phyloP scores from a whole-genome alignment of 2,888 invertebrate species.

The Drosophila ezoana region DNA sequence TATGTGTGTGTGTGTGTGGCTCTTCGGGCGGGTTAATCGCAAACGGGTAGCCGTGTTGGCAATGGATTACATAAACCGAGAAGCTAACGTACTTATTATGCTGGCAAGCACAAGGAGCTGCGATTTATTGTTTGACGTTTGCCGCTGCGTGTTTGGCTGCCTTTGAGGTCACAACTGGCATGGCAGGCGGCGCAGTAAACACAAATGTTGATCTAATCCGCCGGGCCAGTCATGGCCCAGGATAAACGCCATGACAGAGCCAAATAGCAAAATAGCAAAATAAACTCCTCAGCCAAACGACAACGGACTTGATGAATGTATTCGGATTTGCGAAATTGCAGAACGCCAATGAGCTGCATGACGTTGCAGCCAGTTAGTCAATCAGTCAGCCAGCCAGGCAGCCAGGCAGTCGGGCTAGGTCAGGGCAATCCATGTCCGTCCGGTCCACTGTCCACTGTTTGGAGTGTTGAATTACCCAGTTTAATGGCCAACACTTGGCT shows the following conservation, averaged over 20 bases:
- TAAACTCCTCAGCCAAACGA: slow-evolving; percentile 43
- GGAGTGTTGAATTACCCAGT: slow-evolving; percentile 56
- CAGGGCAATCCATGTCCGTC: slow-evolving; percentile 7
- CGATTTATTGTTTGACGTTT: slow-evolving; percentile 81
- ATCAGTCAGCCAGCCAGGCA: slow-evolving; percentile 14
- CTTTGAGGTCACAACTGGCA: slow-evolving; percentile 56
- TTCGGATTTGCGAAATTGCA: slow-evolving; percentile 48
- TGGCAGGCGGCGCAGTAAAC: slow-evolving; percentile 38
- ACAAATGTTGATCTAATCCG: slow-evolving; percentile 79
- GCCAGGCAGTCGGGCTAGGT: background rate
- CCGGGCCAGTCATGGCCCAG: slow-evolving; percentile 47
- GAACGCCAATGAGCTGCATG: slow-evolving; percentile 57
- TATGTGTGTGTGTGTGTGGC: slow-evolving; percentile 9
- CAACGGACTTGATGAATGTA: slow-evolving; percentile 57
- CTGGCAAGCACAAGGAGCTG: slow-evolving; percentile 77
- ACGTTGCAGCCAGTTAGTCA: slow-evolving; percentile 48
- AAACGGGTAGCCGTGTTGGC: slow-evolving; percentile 45
- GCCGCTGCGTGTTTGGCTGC: slow-evolving; percentile 50
- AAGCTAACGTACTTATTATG: slow-evolving; percentile 76
- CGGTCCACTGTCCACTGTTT: slow-evolving; percentile 34
- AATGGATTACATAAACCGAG: slow-evolving; percentile 75
- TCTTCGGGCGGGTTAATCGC: slow-evolving; percentile 67
- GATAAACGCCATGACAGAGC: slow-evolving; percentile 65
- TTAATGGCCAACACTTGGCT: slow-evolving; percentile 52
- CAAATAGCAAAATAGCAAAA: slow-evolving; percentile 64